A percentile compares a stretch with the other conserved stretches of the same genome.
These are phyloP conservation scores for Cyanocitta stelleri DNA, from an alignment of 2,113 vertebrate genomes.

Conservation along the genomic window DNA sequence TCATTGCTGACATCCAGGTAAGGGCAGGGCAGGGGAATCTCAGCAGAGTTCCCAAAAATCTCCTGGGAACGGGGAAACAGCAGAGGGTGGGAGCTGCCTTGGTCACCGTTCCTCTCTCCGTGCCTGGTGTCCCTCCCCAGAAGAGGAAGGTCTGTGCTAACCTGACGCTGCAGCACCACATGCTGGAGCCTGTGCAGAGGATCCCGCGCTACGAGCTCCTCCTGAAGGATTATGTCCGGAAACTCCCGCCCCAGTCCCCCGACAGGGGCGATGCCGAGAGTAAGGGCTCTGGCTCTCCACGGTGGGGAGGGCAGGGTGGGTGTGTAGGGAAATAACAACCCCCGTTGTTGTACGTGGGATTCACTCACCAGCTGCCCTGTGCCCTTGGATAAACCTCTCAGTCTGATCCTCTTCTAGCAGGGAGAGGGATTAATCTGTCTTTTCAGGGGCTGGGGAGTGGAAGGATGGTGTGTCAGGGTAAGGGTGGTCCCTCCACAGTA, in stretches of 20 bases:
- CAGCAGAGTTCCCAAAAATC: background rate
- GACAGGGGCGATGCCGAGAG: constrained; percentile 78
- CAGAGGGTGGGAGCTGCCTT: background rate
- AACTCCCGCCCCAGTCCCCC: constrained; percentile 70
- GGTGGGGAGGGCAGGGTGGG: background rate
- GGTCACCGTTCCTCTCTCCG: background rate
- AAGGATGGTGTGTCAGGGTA: background rate
- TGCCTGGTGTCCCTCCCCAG: constrained; percentile 22
- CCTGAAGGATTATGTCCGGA: constrained; percentile 84
- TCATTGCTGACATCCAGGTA: constrained; percentile 82
- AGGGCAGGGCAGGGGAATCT: accelerated
- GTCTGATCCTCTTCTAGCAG: background rate
- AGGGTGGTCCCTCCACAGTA: background rate
- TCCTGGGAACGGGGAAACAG: background rate
- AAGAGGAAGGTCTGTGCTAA: constrained; percentile 75
- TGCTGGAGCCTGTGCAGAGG: constrained; percentile 88
- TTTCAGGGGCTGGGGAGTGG: background rate
- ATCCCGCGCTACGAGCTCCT: constrained; percentile 89
- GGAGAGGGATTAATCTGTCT: background rate
- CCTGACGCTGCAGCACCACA: constrained; percentile 79
- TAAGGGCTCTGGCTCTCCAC: constrained; percentile 43
- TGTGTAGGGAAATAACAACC: background rate
- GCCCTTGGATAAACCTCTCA: background rate
- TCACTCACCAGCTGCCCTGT: background rate
- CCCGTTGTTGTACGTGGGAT: background rate